Base-by-base conservation (phyloP, 2,113 vertebrate species). In the Peromyscus californicus region DNA sequence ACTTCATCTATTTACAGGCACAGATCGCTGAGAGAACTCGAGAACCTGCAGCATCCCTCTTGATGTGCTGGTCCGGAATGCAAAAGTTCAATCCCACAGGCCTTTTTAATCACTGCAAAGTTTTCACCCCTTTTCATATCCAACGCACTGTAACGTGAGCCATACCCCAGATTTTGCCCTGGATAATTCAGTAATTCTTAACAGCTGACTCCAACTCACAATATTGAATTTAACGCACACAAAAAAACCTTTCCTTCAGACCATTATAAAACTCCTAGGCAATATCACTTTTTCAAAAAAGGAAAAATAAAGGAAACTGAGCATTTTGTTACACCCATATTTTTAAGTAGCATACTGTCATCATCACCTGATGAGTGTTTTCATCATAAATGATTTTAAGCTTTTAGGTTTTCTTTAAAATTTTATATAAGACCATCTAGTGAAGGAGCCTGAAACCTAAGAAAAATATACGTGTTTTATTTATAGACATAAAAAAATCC, bases 121-220 rank as follows among this genome's bases (percentile, higher is more conserved):
- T 97, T 93, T 90, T 98, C 96, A 94, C 96, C 63, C 96, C 74
- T 97, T 97, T 96, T 97, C 93, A 96, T 97, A 97, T 93, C 87
- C 96, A 96, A 15, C 48, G 10, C 26, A 80, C 85, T 96, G 97
- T 97, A 98, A 98, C 16, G 29, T 97, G 97, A 98, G 95, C 97
- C 97, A 61, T 97, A 59, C 74, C 93, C 63, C 4, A 98, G 97
- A 97, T 85, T 97, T 97, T 96, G 93, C 89, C 96, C 94, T 94
- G 93, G 97, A 96, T 98, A 95, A 97, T 96, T 95, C 96, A 76
- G 97, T 98, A 98, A 98, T 98, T 98, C 97, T 98, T 96, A 97
- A 97, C 97, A 98, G 97, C 97, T 97, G 97, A 98, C 96, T 97
- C 94, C 78, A 91, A 96, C 97, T 96, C 95, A 96, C 92, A 97